Conservation (phyloP, 2,797 vertebrate species). For the Ficedula albicollis region DNA sequence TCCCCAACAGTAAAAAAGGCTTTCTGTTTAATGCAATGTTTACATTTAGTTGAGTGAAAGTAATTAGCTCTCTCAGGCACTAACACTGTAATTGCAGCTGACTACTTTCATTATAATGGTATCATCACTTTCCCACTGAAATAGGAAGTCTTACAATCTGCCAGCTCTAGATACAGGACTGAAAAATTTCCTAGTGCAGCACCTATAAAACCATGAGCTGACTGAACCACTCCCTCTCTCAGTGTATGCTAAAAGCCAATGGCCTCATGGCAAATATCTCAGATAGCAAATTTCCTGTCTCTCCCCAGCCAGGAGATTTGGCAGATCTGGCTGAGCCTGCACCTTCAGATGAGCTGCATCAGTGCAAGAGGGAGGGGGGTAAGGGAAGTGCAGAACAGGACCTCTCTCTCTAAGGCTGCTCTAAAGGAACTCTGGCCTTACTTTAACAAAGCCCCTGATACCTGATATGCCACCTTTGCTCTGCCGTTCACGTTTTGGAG, state of each 20-base stretch:
- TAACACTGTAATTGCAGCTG: neutral
- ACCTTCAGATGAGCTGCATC: neutral
- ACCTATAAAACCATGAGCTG: neutral
- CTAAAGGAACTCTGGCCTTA: neutral
- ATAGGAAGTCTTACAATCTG: neutral
- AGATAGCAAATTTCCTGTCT: neutral
- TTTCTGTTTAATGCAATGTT: neutral
- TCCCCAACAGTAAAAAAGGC: neutral
- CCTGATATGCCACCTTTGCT: neutral
- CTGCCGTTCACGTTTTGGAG: neutral
- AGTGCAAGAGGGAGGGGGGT: fast-evolving
- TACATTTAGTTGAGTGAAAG: neutral
- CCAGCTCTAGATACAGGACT: neutral
- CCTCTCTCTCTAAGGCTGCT: neutral
- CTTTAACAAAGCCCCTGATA: neutral
- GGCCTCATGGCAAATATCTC: neutral
- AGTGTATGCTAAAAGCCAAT: neutral
- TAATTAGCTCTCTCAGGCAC: neutral
- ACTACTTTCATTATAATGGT: neutral
- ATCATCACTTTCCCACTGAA: neutral
- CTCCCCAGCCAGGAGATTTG: neutral
- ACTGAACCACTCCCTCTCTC: neutral
- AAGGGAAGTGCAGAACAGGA: neutral
- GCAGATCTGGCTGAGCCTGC: neutral
- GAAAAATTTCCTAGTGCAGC: neutral